These are phyloP conservation scores for Microcaecilia unicolor DNA, from an alignment of 2,797 vertebrate genomes.

Conservation along the genomic window DNA sequence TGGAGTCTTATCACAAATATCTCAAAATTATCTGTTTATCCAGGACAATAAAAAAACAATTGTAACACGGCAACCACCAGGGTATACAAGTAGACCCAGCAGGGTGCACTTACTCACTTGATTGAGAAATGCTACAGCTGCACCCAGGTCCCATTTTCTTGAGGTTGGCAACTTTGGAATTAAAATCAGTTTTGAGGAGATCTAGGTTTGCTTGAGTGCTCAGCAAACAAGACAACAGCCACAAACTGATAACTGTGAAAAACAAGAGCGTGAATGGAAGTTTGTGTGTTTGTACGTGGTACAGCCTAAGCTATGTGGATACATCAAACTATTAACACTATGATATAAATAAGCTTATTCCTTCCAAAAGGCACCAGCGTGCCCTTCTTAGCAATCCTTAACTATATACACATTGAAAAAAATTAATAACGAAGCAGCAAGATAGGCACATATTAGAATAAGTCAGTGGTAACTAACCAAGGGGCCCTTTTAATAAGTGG, in stretches of 20 bases:
- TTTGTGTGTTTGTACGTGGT: constrained; percentile 25
- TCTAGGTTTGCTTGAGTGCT: no score
- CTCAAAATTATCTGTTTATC: no score
- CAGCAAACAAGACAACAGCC: background rate
- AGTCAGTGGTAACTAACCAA: constrained; percentile 51
- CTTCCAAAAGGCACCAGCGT: constrained; percentile 53
- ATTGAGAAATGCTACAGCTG: no score
- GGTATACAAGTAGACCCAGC: no score
- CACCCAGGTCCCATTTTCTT: no score
- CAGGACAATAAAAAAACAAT: no score
- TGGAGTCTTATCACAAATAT: no score
- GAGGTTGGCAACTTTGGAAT: no score
- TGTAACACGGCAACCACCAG: no score
- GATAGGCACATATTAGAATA: constrained; percentile 45
- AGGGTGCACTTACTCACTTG: no score
- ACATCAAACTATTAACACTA: constrained; percentile 34
- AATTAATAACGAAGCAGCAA: constrained; percentile 43
- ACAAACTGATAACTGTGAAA: background rate
- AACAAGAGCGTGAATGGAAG: constrained; percentile 32
- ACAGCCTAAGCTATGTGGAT: constrained; percentile 31
- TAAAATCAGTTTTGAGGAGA: no score
- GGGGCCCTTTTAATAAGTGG: no score
- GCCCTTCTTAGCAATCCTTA: constrained; percentile 43
- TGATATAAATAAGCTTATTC: constrained; percentile 58
- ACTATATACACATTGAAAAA: constrained; percentile 53